Evolutionary conservation across 2,888 invertebrate genomes (phyloP), one percentile per base, ranked within the genome.

Genomic region (Mythimna loreyi): DNA sequence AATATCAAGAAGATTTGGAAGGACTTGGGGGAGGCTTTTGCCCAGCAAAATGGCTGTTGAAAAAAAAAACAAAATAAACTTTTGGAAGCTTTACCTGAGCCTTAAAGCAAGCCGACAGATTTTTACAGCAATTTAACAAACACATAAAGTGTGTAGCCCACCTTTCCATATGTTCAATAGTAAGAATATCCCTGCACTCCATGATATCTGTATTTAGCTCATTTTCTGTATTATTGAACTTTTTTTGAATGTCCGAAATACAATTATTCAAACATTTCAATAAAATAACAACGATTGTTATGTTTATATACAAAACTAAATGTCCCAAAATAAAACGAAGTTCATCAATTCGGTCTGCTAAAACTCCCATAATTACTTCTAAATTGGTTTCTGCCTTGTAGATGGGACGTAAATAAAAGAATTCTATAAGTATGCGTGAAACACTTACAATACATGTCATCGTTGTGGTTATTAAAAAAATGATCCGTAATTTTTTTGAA

Each of bases 51-150:
- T n/a, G n/a, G n/a, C n/a, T n/a, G n/a, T n/a, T n/a, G n/a, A 19
- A 19, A 43, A 40, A 40, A n/a, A n/a, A n/a, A n/a, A n/a, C n/a
- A n/a, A n/a, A n/a, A n/a, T n/a, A n/a, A n/a, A n/a, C n/a, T n/a
- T n/a, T n/a, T n/a, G n/a, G n/a, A n/a, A n/a, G n/a, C n/a, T n/a
- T n/a, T n/a, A n/a, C n/a, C n/a, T n/a, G n/a, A n/a, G n/a, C n/a
- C n/a, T n/a, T n/a, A n/a, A n/a, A n/a, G n/a, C n/a, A n/a, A n/a
- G n/a, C n/a, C n/a, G n/a, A 66, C 3, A 77, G n/a, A 9, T 57
- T 55, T 23, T 56, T 71, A 23, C 60, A 63, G 40, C 80, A 74
- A n/a, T 23, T 67, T 13, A 67, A 23, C 23, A 80, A n/a, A n/a
- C n/a, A n/a, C n/a, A n/a, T n/a, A n/a, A n/a, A 80, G 4, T 69